Evolutionary conservation across 2,113 vertebrate species (phyloP).

Genomic region (Oxyruncus cristatus): DNA sequence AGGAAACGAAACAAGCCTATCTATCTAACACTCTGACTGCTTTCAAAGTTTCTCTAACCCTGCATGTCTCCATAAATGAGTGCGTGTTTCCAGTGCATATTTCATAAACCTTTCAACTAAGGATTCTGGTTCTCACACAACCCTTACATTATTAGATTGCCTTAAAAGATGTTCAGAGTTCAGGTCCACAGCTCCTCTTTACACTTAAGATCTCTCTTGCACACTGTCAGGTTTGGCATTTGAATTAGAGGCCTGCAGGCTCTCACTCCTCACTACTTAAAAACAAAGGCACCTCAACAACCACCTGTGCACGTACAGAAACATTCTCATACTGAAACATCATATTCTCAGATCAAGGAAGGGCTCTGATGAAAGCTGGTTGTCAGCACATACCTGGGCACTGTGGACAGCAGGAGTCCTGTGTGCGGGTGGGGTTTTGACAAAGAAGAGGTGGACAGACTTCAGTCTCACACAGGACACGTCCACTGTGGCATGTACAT

Average conservation of each 20-base stretch:
- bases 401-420: slow-evolving; percentile 89
- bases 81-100: neutral
- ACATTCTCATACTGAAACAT: neutral
- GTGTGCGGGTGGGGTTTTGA: slow-evolving; percentile 84
- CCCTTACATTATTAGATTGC: neutral
- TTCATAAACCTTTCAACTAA: neutral
- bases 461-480: slow-evolving; percentile 88
- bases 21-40: neutral
- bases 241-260: neutral
- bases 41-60: neutral
- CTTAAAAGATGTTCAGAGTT: neutral
- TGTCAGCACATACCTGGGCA: slow-evolving; percentile 77
- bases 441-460: slow-evolving; percentile 90
- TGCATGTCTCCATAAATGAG: neutral
- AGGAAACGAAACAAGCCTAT: neutral
- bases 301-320: neutral
- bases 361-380: neutral
- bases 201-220: neutral
- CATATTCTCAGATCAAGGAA: neutral
- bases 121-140: neutral
- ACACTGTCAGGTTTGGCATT: neutral
- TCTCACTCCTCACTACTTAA: neutral
- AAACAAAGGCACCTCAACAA: neutral
- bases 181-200: neutral
- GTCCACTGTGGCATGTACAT: slow-evolving; percentile 87